These are phyloP conservation scores for Hippasteria phrygiana DNA, from an alignment of 53 echinoderm and acorn worm species.

Conservation along the genomic window DNA sequence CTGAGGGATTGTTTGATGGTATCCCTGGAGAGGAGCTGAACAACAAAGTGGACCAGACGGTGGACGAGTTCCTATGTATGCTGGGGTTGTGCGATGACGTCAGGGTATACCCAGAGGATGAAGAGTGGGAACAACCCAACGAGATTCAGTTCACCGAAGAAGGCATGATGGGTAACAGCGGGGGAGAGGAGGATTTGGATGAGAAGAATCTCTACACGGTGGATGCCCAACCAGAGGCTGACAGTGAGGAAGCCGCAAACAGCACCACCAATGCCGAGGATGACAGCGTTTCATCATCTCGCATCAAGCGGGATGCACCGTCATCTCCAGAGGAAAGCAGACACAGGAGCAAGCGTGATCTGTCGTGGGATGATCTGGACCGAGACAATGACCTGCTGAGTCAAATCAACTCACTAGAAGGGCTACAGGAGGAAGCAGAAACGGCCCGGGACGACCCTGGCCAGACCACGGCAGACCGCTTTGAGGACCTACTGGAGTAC, in stretches of 20 bases:
- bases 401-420: slow-evolving; percentile 40
- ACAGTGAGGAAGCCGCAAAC: slow-evolving; percentile 5
- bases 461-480: slow-evolving; percentile 35
- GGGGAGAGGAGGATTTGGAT: slow-evolving; percentile 1
- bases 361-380: slow-evolving; percentile 46
- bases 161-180: slow-evolving; percentile 44
- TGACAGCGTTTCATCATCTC: not conserved
- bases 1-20: not conserved
- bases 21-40: slow-evolving; percentile 48
- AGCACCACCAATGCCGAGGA: not conserved
- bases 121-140: slow-evolving; percentile 31
- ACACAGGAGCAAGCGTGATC: slow-evolving; percentile 55
- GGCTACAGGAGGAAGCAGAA: not conserved
- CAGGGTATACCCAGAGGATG: slow-evolving; percentile 6
- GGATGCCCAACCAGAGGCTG: slow-evolving; percentile 1
- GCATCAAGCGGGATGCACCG: not conserved
- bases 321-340: not conserved
- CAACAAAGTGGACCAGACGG: slow-evolving; percentile 46
- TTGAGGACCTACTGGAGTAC: slow-evolving; percentile 54
- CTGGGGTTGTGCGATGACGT: slow-evolving; percentile 43
- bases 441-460: not conserved
- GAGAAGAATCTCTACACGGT: slow-evolving; percentile 40
- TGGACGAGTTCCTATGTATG: slow-evolving; percentile 53
- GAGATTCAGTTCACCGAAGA: slow-evolving; percentile 55
- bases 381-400: slow-evolving; percentile 14